Evolutionary conservation across 2,797 vertebrate genomes (phyloP).

Genomic region (Salarias fasciatus): DNA sequence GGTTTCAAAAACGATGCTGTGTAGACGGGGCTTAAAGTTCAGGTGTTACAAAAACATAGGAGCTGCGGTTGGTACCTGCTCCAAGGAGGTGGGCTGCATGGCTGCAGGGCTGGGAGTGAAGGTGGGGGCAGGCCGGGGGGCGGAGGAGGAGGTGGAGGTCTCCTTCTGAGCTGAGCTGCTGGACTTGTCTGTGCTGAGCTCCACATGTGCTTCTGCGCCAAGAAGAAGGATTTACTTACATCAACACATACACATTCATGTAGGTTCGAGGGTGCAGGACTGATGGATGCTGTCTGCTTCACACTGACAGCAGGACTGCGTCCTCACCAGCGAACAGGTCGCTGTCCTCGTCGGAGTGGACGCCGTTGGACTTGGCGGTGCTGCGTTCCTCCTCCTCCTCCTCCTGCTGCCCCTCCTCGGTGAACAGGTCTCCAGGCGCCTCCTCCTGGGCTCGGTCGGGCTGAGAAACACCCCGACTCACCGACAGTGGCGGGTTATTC

Average conservation of each 20-base stretch:
- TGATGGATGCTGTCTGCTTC: no score
- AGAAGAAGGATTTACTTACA: conserved; percentile 2
- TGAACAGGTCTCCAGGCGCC: conserved; percentile 70
- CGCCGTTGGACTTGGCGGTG: conserved; percentile 84
- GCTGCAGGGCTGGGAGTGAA: conserved; percentile 75
- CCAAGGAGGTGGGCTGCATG: conserved; percentile 80
- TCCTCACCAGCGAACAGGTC: conserved; percentile 91
- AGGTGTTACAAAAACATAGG: no score
- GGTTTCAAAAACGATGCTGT: no score
- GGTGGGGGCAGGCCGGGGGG: conserved; percentile 66
- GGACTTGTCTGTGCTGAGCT: conserved; percentile 86
- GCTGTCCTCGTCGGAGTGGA: conserved; percentile 88
- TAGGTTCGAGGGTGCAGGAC: no score
- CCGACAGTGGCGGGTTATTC: conserved; percentile 67
- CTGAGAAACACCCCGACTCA: conserved; percentile 69
- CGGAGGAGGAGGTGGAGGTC: conserved; percentile 52
- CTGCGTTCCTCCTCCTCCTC: conserved; percentile 68
- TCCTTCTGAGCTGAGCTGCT: conserved; percentile 82
- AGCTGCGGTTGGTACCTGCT: conserved; percentile 82
- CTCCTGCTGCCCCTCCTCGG: conserved; percentile 58
- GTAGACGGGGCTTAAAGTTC: no score
- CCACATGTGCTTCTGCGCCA: conserved; percentile 88
- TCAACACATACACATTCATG: no score
- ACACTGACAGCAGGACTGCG: no score
- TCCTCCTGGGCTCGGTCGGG: conserved; percentile 38